phyloP scores from a whole-genome alignment of 2,797 vertebrate genomes.

The Parauchenoglanis punctatus region DNA sequence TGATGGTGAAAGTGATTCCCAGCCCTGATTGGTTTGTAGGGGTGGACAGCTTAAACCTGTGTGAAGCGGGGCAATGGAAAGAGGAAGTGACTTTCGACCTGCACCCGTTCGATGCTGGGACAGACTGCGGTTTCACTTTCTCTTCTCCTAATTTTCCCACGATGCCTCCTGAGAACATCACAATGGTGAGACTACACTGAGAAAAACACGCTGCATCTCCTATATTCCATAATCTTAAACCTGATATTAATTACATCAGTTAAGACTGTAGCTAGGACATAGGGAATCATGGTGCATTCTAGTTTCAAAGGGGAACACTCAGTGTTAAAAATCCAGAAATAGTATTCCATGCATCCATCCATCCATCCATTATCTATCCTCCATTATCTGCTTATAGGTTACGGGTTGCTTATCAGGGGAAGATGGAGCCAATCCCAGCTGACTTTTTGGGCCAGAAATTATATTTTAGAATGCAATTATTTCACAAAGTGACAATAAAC shows the following conservation, averaged over 20 bases:
- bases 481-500: background rate
- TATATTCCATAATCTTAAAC: background rate
- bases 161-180: constrained; percentile 90
- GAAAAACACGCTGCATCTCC: background rate
- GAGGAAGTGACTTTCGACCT: constrained; percentile 78
- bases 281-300: background rate
- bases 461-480: background rate
- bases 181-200: constrained; percentile 61
- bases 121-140: constrained; percentile 83
- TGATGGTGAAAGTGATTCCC: constrained; percentile 89
- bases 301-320: background rate
- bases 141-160: constrained; percentile 95
- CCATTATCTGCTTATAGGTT: too few species aligned
- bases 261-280: background rate
- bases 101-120: constrained; percentile 79
- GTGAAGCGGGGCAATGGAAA: constrained; percentile 79
- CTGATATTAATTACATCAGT: background rate
- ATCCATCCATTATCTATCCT: too few species aligned
- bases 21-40: constrained; percentile 99
- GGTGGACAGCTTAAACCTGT: constrained; percentile 86
- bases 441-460: background rate
- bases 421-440: too few species aligned
- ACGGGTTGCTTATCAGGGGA: too few species aligned
- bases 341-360: too few species aligned
- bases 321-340: background rate